Conservation (phyloP, 2,888 invertebrate genomes). For the Dryadula phaetusa region DNA sequence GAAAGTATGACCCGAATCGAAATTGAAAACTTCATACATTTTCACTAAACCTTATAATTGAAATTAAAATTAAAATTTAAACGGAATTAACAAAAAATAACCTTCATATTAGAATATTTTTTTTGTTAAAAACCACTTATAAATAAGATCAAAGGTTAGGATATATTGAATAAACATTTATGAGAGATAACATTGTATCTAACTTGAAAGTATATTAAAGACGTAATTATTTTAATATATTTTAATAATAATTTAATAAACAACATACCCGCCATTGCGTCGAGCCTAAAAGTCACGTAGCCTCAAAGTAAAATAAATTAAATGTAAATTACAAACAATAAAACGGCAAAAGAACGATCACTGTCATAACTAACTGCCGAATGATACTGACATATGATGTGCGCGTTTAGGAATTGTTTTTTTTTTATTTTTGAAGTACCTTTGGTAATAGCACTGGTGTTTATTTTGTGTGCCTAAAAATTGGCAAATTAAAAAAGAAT, state of each 20-base stretch:
- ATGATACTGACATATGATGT: background rate
- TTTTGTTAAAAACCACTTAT: background rate
- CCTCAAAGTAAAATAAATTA: slow-evolving; percentile 6
- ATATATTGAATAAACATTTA: slow-evolving; percentile 23
- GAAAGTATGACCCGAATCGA: slow-evolving; percentile 8
- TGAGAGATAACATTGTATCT: background rate
- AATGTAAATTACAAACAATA: no score
- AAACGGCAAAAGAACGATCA: slow-evolving; percentile 39
- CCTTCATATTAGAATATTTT: background rate
- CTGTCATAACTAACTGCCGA: slow-evolving; percentile 38
- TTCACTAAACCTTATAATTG: background rate
- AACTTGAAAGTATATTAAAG: background rate
- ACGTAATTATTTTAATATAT: background rate
- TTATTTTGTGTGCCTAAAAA: no score
- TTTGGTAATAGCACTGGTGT: no score
- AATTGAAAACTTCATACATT: background rate
- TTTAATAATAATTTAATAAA: slow-evolving; percentile 37
- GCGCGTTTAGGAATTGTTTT: background rate
- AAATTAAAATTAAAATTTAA: background rate
- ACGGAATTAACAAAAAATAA: slow-evolving; percentile 15
- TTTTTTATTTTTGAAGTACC: background rate
- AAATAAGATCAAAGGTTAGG: slow-evolving; percentile 52
- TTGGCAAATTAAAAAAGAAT: no score
- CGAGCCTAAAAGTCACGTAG: slow-evolving; percentile 56
- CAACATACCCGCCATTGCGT: slow-evolving; percentile 68